Percentiles rank a stretch among this genome's conserved stretches.
These are phyloP conservation scores for Lutjanus argentimaculatus DNA, from an alignment of 2,797 vertebrate species.

Conservation along the genomic window DNA sequence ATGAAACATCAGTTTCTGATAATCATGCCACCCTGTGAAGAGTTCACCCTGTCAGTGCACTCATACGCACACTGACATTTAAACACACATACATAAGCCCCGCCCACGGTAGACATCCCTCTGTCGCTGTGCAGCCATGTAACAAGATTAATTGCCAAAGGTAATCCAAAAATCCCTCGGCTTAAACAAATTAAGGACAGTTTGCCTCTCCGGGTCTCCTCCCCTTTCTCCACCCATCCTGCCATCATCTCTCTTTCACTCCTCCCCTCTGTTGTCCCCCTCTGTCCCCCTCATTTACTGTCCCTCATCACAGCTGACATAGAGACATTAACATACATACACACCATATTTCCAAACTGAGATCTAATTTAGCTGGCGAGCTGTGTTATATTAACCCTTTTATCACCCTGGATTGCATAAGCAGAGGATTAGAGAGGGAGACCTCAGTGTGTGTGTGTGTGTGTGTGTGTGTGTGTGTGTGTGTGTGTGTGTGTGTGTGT, in stretches of 20 bases:
- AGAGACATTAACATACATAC: not conserved
- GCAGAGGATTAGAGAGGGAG: constrained; percentile 44
- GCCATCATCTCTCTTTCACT: constrained; percentile 11
- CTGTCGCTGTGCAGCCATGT: constrained; percentile 61
- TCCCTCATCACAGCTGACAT: constrained; percentile 16
- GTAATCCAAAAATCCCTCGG: constrained; percentile 85
- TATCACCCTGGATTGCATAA: constrained; percentile 27
- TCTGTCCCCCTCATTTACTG: constrained; percentile 33
- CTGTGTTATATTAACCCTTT: constrained; percentile 35
- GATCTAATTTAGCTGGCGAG: constrained; percentile 41
- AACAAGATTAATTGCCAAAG: constrained; percentile 84
- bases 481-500: not conserved
- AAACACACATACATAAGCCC: constrained; percentile 32
- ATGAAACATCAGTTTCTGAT: not conserved
- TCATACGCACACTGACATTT: constrained; percentile 12
- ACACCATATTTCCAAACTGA: constrained; percentile 35
- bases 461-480: not conserved
- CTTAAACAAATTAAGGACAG: constrained; percentile 83
- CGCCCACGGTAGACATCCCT: constrained; percentile 31
- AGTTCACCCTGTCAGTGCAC: constrained; percentile 30
- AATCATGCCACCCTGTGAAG: not conserved
- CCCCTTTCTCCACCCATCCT: constrained; percentile 45
- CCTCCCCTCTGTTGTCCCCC: constrained; percentile 16
- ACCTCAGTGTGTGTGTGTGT: not conserved
- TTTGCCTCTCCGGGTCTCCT: constrained; percentile 56